Evolutionary conservation across 1,140 invertebrate genomes (phyloP), one percentile per base, ranked within the genome.

Genomic region (Eufriesea mexicana): DNA sequence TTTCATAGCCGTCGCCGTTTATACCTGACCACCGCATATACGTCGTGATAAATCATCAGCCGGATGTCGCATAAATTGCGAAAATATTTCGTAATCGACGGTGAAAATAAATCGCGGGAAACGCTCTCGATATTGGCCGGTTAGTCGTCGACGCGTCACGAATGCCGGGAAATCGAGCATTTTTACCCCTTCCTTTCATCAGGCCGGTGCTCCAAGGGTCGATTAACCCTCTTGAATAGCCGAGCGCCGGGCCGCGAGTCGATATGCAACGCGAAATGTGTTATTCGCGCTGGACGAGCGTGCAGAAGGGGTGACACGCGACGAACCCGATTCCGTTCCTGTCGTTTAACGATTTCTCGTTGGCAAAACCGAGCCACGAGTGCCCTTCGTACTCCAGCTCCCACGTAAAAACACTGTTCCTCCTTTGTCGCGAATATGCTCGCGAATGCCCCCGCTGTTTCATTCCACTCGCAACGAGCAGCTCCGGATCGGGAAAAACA

Each of bases 81-180:
- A 25, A 23, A 79, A 73, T 79, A 73, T 79, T 79, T 79, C 51
- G 55, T 62, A 73, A 73, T 62, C 25, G 68, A 62, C 78, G 68
- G 16, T 25, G 45, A 28, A 51, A 59, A 73, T 73, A 79, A 73
- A 79, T 79, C 47, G 68, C 20, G 14, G 45, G 42, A 20, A 62
- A 57, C 45, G 45, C 6, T 28, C 23, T 42, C 28, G 51, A 62
- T 62, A 62, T 73, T 45, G 77, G 25, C 28, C 35, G 68, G 23
- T 73, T 72, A 42, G 57, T n/a, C 42, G 42, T 4, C 42, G 61
- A 35, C 64, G 57, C 18, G 16, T 28, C 5, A n/a, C n/a, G 42
- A 25, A 5, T 4, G 35, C 35, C 55, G n/a, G 20, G 18, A n/a
- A 23, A 23, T 51, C 25, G 62, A 47, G 8, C 25, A 12, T 35